These are phyloP conservation scores for Saccopteryx bilineata DNA, from an alignment of 2,113 vertebrate genomes.

Conservation along the genomic window DNA sequence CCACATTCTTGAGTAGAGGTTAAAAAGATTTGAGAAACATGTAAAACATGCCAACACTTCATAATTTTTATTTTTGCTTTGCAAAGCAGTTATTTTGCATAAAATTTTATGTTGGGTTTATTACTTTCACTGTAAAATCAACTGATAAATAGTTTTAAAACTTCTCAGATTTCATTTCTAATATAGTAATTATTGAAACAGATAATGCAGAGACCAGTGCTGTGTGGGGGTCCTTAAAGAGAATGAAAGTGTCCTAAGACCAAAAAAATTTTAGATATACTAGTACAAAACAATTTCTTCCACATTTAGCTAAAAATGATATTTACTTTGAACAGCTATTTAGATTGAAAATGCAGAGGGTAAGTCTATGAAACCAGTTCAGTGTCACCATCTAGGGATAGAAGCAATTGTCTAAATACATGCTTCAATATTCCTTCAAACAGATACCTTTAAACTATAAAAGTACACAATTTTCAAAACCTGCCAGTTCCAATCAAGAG, in stretches of 20 bases:
- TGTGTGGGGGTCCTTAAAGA: not conserved
- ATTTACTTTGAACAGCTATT: not conserved
- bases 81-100: conserved; percentile 40
- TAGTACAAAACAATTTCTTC: not conserved
- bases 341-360: not conserved
- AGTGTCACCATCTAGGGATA: not conserved
- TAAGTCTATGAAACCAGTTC: not conserved
- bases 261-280: not conserved
- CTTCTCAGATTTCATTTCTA: conserved; percentile 30
- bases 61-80: not conserved
- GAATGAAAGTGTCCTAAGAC: not conserved
- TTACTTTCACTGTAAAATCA: not conserved
- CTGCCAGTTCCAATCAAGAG: not conserved
- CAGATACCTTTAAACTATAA: not conserved
- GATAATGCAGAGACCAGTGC: not conserved
- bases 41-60: not conserved
- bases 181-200: conserved; percentile 11
- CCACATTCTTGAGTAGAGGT: not conserved
- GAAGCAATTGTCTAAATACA: not conserved
- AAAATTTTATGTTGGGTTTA: not conserved
- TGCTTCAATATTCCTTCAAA: not conserved
- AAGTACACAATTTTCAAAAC: not conserved
- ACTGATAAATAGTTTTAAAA: not conserved
- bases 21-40: not conserved
- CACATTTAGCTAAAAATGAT: not conserved